Evolutionary conservation across 2,797 vertebrate genomes (phyloP).

Genomic region (Chloroceryle amazona): DNA sequence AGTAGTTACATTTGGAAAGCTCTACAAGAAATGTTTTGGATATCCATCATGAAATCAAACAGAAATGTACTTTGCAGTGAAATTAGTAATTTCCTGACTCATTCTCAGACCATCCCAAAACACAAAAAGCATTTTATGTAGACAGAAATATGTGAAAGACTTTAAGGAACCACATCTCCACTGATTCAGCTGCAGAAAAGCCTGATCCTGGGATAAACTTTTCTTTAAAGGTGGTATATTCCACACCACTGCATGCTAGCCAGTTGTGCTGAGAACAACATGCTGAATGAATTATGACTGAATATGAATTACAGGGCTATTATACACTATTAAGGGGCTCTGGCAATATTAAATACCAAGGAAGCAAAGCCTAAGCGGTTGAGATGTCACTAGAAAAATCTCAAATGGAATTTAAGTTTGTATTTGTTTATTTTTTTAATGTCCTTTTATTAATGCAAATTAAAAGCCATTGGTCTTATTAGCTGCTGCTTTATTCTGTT

Average conservation of each 20-base stretch:
- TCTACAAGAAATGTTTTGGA: background rate
- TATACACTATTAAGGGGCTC: conserved; percentile 54
- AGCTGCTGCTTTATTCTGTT: conserved; percentile 20
- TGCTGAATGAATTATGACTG: conserved; percentile 17
- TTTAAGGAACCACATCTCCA: background rate
- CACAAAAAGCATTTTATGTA: background rate
- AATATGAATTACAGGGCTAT: conserved; percentile 43
- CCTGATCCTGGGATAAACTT: background rate
- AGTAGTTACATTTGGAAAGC: background rate
- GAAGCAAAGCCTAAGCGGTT: conserved; percentile 11
- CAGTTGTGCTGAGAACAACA: conserved; percentile 5
- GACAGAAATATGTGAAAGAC: background rate
- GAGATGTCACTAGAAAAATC: conserved; percentile 62
- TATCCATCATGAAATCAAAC: background rate
- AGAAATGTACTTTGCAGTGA: background rate
- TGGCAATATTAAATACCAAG: conserved; percentile 40
- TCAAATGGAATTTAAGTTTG: conserved; percentile 54
- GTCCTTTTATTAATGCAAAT: conserved; percentile 62
- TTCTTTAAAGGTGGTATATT: conserved; percentile 26
- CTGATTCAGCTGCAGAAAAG: background rate
- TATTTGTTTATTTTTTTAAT: conserved; percentile 33
- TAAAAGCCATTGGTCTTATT: conserved; percentile 58
- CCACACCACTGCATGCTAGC: background rate
- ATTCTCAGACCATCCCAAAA: background rate
- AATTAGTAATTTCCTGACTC: background rate